phyloP scores from a whole-genome alignment of 2,888 invertebrate genomes.

The Calephelis perditalis region DNA sequence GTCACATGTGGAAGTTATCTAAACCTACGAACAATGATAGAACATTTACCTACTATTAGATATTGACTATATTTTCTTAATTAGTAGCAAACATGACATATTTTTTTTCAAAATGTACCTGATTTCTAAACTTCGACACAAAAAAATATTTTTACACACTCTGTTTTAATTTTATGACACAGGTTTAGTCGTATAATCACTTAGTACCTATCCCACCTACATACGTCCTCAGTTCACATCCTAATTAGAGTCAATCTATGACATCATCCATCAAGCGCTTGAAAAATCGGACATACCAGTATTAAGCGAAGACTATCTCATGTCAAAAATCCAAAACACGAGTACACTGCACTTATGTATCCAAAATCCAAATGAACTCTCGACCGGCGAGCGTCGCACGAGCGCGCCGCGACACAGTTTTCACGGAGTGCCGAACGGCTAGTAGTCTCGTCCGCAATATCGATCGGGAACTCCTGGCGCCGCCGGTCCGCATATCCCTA shows the following conservation, averaged over 20 bases:
- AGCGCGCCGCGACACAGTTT: conserved; percentile 54
- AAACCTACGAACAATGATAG: too few relatives aligned
- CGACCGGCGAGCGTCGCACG: conserved; percentile 43
- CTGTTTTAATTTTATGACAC: too few relatives aligned
- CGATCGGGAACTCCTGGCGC: conserved; percentile 69
- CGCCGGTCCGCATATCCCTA: conserved; percentile 72
- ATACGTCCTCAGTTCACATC: conserved; percentile 19
- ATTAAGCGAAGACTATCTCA: conserved; percentile 56
- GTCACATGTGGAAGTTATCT: conserved; percentile 30
- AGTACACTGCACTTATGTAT: conserved; percentile 34
- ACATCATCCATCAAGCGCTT: conserved; percentile 56
- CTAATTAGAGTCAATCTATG: conserved; percentile 38
- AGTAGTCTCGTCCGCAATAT: conserved; percentile 50
- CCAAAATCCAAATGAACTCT: conserved; percentile 38
- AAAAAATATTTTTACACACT: too few relatives aligned
- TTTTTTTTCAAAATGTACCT: too few relatives aligned
- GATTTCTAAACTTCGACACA: too few relatives aligned
- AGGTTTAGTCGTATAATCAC: not conserved
- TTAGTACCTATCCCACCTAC: conserved; percentile 22
- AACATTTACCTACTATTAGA: too few relatives aligned
- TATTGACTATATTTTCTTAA: too few relatives aligned
- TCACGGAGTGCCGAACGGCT: conserved; percentile 41
- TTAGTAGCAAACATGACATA: too few relatives aligned
- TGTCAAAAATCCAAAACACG: conserved; percentile 49
- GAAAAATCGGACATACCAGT: conserved; percentile 48